Base-by-base conservation (phyloP, 2,888 invertebrate genomes). In the Ypsolopha sequella region DNA sequence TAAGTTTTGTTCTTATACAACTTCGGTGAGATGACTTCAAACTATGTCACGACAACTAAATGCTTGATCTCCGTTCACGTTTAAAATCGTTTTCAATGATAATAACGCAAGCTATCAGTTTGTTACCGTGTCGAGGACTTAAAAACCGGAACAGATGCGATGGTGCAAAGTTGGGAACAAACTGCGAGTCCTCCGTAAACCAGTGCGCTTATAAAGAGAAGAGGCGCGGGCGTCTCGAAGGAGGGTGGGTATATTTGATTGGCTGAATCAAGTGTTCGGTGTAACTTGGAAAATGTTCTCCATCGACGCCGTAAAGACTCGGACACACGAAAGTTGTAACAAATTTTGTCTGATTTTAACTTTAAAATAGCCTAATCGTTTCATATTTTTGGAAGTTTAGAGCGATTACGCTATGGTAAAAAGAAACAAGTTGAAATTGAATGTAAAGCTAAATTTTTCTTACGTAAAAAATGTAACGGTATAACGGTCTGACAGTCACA, bases 211-310 rank as follows among this genome's bases (percentile, higher is more conserved):
- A 82, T 86, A 86, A 84, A 82, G 80, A 76, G 73, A 70, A 76
- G 79, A 82, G 84, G 82, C 68, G 84, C 73, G 85, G 85, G 85
- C 73, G 85, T 70, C 58, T 59, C 57, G 64, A 55, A 64, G 79
- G 84, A 80, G 85, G 85, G 78, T 84, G 85, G 80, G 84, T 84
- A 72, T 86, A 84, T 84, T 87, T 88, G 88, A 90, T 89, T 89
- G 89, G 89, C 89, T 84, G 88, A 89, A 90, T 90, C 89, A 89
- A 85, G 82, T 82, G 85, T 88, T 88, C 86, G 75, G 77, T 75
- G 88, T 85, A 85, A 88, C 88, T 88, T 87, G 80, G 80, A 76
- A 77, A 84, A 78, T 73, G 73, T 70, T 76, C 76, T 68, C 78
- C 78, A 76, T 80, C 77, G 76, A 72, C 70, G 67, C 62, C 64